A percentile compares a stretch with the other conserved stretches of the same genome.
These are phyloP conservation scores for Sinocyclocheilus grahami DNA, from an alignment of 2,113 vertebrate species.

Conservation along the genomic window DNA sequence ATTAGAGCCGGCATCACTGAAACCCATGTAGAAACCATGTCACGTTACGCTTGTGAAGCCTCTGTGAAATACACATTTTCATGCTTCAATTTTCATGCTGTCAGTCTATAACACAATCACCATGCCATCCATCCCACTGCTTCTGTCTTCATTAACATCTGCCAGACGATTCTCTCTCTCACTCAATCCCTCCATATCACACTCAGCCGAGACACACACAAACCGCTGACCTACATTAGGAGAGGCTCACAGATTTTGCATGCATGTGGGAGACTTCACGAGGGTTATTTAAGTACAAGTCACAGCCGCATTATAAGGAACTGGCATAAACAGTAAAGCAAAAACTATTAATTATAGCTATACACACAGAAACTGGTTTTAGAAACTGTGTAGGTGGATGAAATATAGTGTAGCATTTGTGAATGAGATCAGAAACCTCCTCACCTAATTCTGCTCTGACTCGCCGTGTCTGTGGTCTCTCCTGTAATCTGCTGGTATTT, in stretches of 20 bases:
- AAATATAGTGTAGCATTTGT: not conserved
- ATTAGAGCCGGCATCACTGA: not conserved
- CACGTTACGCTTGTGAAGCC: not conserved
- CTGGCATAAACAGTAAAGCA: not conserved
- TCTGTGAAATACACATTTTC: not conserved
- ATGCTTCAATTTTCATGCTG: not conserved
- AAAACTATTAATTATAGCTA: not conserved
- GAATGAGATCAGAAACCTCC: conserved; percentile 49
- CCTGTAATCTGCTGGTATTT: conserved; percentile 88
- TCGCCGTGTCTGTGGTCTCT: conserved; percentile 82
- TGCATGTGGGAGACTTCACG: not conserved
- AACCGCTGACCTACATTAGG: conserved; percentile 29
- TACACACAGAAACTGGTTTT: not conserved
- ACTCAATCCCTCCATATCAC: not conserved
- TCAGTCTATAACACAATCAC: conserved; percentile 15
- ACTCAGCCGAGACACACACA: conserved; percentile 2
- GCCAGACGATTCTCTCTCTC: not conserved
- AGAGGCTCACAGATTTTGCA: not conserved
- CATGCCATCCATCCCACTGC: not conserved
- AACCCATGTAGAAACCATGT: not conserved
- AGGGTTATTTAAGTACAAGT: not conserved
- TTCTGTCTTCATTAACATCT: not conserved
- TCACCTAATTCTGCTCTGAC: conserved; percentile 85
- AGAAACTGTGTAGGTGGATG: too few species aligned
- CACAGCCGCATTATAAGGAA: not conserved